Conservation (phyloP, 2,888 invertebrate genomes). For the Yponomeuta cagnagella region DNA sequence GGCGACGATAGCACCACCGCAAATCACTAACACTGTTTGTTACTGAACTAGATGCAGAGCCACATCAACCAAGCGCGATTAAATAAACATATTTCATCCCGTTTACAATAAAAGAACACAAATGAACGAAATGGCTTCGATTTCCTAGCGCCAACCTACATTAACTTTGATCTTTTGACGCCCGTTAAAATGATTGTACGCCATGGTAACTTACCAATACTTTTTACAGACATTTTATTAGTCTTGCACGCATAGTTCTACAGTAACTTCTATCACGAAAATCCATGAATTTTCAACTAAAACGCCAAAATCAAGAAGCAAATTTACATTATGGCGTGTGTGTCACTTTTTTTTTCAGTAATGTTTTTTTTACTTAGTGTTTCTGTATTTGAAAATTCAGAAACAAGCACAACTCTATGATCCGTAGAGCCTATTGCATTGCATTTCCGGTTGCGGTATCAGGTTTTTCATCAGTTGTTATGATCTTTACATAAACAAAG, state of each 20-base stretch:
- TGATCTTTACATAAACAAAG: no score
- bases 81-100: conserved; percentile 23
- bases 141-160: conserved; percentile 65
- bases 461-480: conserved; percentile 16
- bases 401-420: not conserved
- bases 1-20: conserved; percentile 54
- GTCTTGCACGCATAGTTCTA: conserved; percentile 50
- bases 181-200: conserved; percentile 25
- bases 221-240: conserved; percentile 65
- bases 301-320: conserved; percentile 69
- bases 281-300: conserved; percentile 57
- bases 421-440: conserved; percentile 14
- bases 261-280: conserved; percentile 52
- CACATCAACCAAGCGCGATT: not conserved
- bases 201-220: conserved; percentile 57
- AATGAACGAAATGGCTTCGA: conserved; percentile 67
- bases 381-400: conserved; percentile 27
- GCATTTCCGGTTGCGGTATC: conserved; percentile 26
- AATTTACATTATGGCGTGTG: conserved; percentile 76
- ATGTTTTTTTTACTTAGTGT: conserved; percentile 45
- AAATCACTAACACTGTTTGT: conserved; percentile 27
- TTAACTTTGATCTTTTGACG: conserved; percentile 38
- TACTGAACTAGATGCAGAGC: not conserved
- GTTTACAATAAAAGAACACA: conserved; percentile 30
- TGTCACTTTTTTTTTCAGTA: conserved; percentile 65